Evolutionary conservation across 2,113 vertebrate species (phyloP), one percentile per base, ranked within the genome.

Genomic region (Rhinopomastus cyanomelas): DNA sequence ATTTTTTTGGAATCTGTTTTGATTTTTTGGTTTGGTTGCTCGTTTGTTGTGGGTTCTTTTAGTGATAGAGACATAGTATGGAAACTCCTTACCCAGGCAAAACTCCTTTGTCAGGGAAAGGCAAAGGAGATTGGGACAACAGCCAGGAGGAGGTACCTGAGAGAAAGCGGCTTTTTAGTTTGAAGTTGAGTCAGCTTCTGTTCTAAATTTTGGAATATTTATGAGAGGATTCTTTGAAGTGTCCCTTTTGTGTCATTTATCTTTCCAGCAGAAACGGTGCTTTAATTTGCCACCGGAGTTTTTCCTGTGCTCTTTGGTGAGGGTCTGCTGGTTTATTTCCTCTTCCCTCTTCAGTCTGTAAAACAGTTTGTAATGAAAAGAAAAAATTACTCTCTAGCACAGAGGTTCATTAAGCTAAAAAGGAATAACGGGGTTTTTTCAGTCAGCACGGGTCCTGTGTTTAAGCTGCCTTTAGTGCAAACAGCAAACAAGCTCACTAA

Each of bases 211-310:
- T 55, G 32, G 30, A 89, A 51, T 93, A 87, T 73, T 91, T 69
- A 60, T 89, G 60, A 87, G 39, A 73, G 44, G 52, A 44, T 80
- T 93, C 66, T 59, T 69, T 87, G n/a, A 85, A 60, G 29, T 71
- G 27, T 74, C 64, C 37, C 23, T 89, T 85, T 90, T 81, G 59
- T 81, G 81, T 85, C 68, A 48, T 94, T 90, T 90, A 51, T 76
- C 67, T 90, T 80, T 71, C n/a, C 68, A 91, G 65, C 73, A 80
- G 80, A 68, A 88, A 22, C 53, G 55, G 56, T 52, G 48, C 49
- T 92, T 91, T 88, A 74, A 91, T 92, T 94, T 94, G 44, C 44
- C 68, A 53, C 68, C 66, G 75, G 72, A 77, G 37, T 37, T 89
- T 89, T 80, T 82, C 55, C 34, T 73, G 30, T 73, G 25, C 16